Evolutionary conservation across 2,888 invertebrate species (phyloP).

Genomic region (Carcina quercana): DNA sequence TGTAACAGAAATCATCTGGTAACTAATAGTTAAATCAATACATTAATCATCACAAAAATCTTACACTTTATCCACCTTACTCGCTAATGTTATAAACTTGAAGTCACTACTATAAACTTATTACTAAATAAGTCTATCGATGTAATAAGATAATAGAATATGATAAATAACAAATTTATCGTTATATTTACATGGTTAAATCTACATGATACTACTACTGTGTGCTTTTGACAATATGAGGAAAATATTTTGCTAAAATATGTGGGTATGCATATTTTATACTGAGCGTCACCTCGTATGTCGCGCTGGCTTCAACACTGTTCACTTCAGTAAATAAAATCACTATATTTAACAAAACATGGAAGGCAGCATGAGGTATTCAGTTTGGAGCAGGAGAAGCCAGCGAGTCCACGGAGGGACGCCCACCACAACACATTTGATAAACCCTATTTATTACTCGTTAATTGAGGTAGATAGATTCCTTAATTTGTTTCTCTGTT

Average conservation of each 20-base stretch:
- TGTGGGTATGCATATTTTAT: neutral
- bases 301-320: conserved; percentile 10
- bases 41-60: conserved; percentile 56
- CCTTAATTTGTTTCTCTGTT: conserved; percentile 48
- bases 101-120: conserved; percentile 62
- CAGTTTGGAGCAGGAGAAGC: too few relatives aligned
- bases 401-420: conserved; percentile 20
- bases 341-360: conserved; percentile 30
- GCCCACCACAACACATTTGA: conserved; percentile 40
- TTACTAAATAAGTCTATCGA: conserved; percentile 64
- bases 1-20: conserved; percentile 66
- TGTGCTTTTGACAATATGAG: conserved; percentile 57
- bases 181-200: conserved; percentile 62
- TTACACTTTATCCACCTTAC: conserved; percentile 45
- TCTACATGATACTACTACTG: conserved; percentile 56
- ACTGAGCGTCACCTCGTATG: conserved; percentile 17
- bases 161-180: conserved; percentile 69
- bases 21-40: conserved; percentile 67
- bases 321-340: conserved; percentile 18
- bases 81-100: conserved; percentile 53
- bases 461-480: conserved; percentile 70
- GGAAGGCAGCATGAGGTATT: conserved; percentile 57
- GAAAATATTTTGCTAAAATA: conserved; percentile 13
- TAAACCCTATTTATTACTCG: conserved; percentile 57
- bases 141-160: conserved; percentile 62